Evolutionary conservation across 2,888 invertebrate species (phyloP), one percentile per base, ranked within the genome.

Genomic region (Allacma fusca): DNA sequence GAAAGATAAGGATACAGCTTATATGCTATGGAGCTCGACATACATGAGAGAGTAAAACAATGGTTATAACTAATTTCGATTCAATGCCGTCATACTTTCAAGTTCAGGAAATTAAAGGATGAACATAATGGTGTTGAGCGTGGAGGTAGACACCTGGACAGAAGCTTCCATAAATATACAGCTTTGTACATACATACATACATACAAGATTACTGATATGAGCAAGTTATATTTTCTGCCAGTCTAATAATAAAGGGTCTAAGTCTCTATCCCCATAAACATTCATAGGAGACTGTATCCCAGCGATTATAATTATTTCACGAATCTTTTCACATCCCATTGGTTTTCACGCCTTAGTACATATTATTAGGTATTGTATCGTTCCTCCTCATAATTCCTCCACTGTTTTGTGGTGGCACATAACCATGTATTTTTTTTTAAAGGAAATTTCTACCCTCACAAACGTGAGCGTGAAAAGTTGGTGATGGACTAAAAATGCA

Each of bases 11-110:
- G 5, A n/a, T n/a, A n/a, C n/a, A n/a, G n/a, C n/a, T n/a, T n/a
- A n/a, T n/a, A n/a, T n/a, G n/a, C n/a, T n/a, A 59, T 19, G 5
- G 59, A 7, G 19, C 23, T 23, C 5, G 7, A 59, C 59, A 59
- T 59, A 13, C 16, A n/a, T 50, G 16, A 50, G n/a, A 50, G 50
- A 50, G 50, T 19, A 16, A 50, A 50, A 29, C 50, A 44, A 72
- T 28, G n/a, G 50, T 23, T 62, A 19, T 62, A 19, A 62, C 73
- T 59, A 73, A 73, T 74, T 65, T n/a, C 26, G 26, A 62, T 43
- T 74, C 74, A 74, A 65, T 65, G 65, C 65, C 74, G 40, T 44
- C 28, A 59, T 1, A 29, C n/a, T 43, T 24, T 59, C 72, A 72
- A 72, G 72, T 65, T 65, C n/a, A 72, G 70, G 69, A 69, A 69